These are phyloP conservation scores for Timandra comae DNA, from an alignment of 2,888 invertebrate species.

Conservation along the genomic window DNA sequence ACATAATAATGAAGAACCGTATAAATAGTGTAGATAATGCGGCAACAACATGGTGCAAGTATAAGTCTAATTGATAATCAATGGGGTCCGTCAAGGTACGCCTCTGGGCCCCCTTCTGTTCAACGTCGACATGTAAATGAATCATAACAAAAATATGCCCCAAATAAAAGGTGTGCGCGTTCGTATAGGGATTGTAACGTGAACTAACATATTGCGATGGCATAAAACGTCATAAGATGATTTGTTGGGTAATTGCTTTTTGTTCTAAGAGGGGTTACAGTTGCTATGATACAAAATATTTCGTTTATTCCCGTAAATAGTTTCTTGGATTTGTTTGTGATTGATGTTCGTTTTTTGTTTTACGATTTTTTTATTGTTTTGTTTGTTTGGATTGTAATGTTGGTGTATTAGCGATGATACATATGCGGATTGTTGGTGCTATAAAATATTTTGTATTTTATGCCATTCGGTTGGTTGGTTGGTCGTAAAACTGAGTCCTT, in stretches of 20 bases:
- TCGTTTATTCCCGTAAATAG: slow-evolving; percentile 49
- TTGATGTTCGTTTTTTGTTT: slow-evolving; percentile 28
- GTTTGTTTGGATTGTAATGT: slow-evolving; percentile 22
- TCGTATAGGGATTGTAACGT: slow-evolving; percentile 30
- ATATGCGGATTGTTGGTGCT: neutral
- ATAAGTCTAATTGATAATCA: slow-evolving; percentile 76
- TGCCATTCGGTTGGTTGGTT: too few relatives aligned
- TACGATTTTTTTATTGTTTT: slow-evolving; percentile 25
- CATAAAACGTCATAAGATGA: slow-evolving; percentile 73
- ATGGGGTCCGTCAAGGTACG: slow-evolving; percentile 52
- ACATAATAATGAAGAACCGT: slow-evolving; percentile 58
- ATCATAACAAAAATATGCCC: slow-evolving; percentile 54
- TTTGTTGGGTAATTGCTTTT: slow-evolving; percentile 74
- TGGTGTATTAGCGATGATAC: slow-evolving; percentile 8
- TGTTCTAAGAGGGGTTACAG: slow-evolving; percentile 57
- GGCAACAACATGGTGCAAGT: slow-evolving; percentile 63
- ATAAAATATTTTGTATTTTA: neutral
- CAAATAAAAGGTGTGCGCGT: slow-evolving; percentile 27
- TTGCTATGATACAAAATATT: slow-evolving; percentile 63
- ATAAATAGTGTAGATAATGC: slow-evolving; percentile 73
- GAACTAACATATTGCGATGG: slow-evolving; percentile 71
- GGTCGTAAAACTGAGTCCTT: too few relatives aligned
- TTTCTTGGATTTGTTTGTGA: slow-evolving; percentile 29
- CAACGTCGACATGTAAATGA: slow-evolving; percentile 53
- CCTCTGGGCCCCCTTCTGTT: slow-evolving; percentile 19